phyloP scores from a whole-genome alignment of 2,113 vertebrate genomes.

The Pedetes capensis region DNA sequence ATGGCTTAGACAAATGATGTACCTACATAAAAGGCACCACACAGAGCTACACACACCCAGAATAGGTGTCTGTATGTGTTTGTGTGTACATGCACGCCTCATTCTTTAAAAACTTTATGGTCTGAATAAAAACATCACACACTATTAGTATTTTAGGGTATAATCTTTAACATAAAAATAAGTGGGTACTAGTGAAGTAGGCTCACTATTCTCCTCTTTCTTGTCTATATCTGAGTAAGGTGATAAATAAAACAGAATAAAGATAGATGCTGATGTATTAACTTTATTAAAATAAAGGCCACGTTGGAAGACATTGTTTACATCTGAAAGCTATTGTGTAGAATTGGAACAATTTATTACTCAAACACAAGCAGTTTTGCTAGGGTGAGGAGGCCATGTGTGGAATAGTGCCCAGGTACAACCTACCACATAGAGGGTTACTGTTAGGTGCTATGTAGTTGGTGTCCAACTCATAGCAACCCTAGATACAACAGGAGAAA shows the following conservation, averaged over 20 bases:
- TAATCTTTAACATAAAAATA: neutral
- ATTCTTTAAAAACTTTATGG: neutral
- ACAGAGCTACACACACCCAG: neutral
- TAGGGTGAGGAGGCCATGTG: fast-evolving
- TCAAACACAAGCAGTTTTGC: too few species aligned
- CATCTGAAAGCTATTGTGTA: neutral
- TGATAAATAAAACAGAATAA: neutral
- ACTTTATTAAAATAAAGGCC: neutral
- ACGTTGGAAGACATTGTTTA: neutral
- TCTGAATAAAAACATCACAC: neutral
- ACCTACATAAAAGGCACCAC: neutral
- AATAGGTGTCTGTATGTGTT: neutral
- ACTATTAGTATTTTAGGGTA: neutral
- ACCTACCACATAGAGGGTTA: fast-evolving
- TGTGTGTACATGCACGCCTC: neutral
- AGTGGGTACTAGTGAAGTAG: neutral
- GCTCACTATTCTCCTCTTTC: neutral
- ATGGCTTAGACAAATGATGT: neutral
- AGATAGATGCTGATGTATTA: neutral
- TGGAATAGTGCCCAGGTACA: fast-evolving
- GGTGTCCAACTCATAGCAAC: too few species aligned
- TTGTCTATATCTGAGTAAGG: neutral
- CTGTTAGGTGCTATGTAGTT: too few species aligned
- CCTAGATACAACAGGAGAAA: too few species aligned
- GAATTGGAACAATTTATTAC: neutral